Base-by-base conservation (phyloP, 2,113 vertebrate species). In the Lontra canadensis region DNA sequence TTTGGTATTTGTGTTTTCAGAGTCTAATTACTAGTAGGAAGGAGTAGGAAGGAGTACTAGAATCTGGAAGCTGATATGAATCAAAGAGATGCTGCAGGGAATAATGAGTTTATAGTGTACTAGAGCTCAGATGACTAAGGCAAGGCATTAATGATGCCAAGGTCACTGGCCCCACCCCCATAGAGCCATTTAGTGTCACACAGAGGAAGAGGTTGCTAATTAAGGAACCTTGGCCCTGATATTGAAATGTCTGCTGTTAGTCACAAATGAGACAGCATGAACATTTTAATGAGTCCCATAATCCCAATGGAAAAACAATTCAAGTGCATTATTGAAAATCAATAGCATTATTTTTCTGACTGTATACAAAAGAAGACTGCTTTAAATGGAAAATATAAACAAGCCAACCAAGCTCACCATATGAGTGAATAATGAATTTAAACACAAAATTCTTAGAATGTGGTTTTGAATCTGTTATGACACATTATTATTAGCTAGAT, bases 271-370 rank as follows among this genome's bases (percentile, higher is more conserved):
- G n/a, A 47, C 21, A 42, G 34, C 8, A 8, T 36, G 36, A 84
- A 89, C 36, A 95, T 92, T 96, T 97, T 97, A 90, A 92, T 90
- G 79, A 96, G 83, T 65, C 11, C 36, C 49, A 80, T 83, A 92
- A 96, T 90, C 31, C 42, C 82, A 78, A 25, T 59, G 42, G 34
- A 95, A 93, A 97, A 93, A 82, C 15, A 90, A n/a, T 59, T 96
- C 42, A 91, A 93, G 71, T 63, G 8, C 20, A 39, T 94, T 96
- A 96, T 71, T 95, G 29, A 92, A 95, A 97, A 92, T 81, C 90
- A 90, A 76, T 71, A 76, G 42, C 47, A 95, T 88, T 92, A 57
- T 90, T 80, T 90, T 84, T 61, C 59, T 63, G 20, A 93, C 20
- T 21, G 0, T 49, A 74, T 63, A 23, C 89, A 90, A 83, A 83